phyloP scores from a whole-genome alignment of 2,113 vertebrate genomes.

The Odocoileus hemionus region DNA sequence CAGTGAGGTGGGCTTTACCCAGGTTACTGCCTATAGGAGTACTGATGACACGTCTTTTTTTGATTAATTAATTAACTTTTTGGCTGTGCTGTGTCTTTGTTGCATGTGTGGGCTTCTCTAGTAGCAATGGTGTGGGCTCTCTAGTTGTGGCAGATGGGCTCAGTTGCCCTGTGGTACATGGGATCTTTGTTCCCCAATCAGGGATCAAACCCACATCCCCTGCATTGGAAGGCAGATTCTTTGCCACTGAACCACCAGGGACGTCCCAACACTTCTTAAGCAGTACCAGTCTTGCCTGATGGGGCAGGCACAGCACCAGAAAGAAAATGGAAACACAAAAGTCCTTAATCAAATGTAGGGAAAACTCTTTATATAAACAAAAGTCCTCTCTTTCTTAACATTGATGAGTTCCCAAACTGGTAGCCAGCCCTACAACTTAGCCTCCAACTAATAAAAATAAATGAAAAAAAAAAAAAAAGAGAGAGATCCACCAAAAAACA shows the following conservation, averaged over 20 bases:
- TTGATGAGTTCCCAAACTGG: neutral
- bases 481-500: too few species aligned
- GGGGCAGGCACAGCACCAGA: neutral
- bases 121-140: neutral
- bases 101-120: neutral
- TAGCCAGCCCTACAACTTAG: neutral
- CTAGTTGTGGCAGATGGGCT: neutral
- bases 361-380: neutral
- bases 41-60: neutral
- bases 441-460: too few species aligned
- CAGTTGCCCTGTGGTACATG: neutral
- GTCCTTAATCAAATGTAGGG: neutral
- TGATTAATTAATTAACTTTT: too few species aligned
- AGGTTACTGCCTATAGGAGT: neutral
- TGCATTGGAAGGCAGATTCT: neutral
- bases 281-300: neutral
- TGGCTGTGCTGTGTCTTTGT: neutral
- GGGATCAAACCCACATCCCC: neutral
- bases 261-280: neutral
- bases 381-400: neutral
- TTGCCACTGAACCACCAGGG: neutral
- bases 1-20: neutral
- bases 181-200: neutral
- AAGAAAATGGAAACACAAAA: neutral
- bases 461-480: too few species aligned